Conservation (phyloP, 2,113 vertebrate genomes). For the Vulpes ferrilata region DNA sequence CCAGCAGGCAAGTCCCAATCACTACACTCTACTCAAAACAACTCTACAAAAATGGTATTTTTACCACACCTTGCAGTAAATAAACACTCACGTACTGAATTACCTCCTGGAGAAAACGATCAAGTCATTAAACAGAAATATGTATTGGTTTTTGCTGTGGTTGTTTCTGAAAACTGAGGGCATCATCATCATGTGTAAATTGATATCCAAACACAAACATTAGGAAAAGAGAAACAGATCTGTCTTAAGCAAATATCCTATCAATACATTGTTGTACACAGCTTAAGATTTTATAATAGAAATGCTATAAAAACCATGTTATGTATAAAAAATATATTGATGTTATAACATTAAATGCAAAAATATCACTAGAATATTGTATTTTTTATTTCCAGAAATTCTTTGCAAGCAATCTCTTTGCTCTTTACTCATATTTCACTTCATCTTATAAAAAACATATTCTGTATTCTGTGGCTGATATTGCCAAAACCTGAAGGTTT, state of each 20-base stretch:
- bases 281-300: slow-evolving; percentile 24
- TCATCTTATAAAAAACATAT: background rate
- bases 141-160: background rate
- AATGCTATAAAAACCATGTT: background rate
- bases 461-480: background rate
- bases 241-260: background rate
- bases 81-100: background rate
- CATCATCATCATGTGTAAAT: background rate
- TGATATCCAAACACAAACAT: slow-evolving; percentile 27
- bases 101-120: background rate
- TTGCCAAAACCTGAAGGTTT: background rate
- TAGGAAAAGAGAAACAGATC: slow-evolving; percentile 49
- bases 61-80: background rate
- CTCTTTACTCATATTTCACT: slow-evolving; percentile 26
- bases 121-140: background rate
- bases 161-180: background rate
- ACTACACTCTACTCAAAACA: background rate
- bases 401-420: slow-evolving; percentile 9
- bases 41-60: background rate
- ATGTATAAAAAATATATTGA: background rate
- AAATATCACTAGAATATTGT: background rate
- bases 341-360: slow-evolving; percentile 27
- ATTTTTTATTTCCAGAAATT: slow-evolving; percentile 51
- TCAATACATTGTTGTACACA: background rate
- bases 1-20: background rate